Evolutionary conservation across 2,797 vertebrate genomes (phyloP), one percentile per base, ranked within the genome.

Genomic region (Coregonus sp.): DNA sequence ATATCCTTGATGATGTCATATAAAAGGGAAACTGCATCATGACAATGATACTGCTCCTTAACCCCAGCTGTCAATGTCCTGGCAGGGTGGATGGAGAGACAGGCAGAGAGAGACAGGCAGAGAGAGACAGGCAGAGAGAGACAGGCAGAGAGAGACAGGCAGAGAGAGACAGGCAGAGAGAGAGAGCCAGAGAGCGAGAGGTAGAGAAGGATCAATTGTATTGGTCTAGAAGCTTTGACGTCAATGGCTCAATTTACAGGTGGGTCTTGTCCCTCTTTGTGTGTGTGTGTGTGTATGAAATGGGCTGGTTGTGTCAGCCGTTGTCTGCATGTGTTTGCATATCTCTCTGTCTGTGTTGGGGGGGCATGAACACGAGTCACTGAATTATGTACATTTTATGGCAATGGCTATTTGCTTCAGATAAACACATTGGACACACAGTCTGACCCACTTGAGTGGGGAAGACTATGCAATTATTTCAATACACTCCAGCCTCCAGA

Each of bases 221-320:
- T 90, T 83, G 82, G 74, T 80, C 76, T 78, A 70, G 74, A 77
- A 72, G 76, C 71, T 90, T 91, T 93, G 91, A 93, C 90, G 90
- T 92, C 91, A 93, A 75, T 52, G 75, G 54, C 78, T 76, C 75
- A 80, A 78, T 78, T 82, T 86, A 82, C 80, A 72, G 82, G 84
- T 91, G 86, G 81, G 85, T 82, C 82, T n/a, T 81, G 82, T 81
- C 73, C 76, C 69, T 84, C 78, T 74, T 66, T 80, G 75, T 78
- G 81, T 80, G 76, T 84, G 81, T 25, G 25, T 80, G 75, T 78
- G 81, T 69, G 78, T 82, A 79, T 80, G 59, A 29, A 12, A 20
- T 63, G 25, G 59, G 56, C 11, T 63, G 9, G 59, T 63, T 63
- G 25, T 63, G 20, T 29, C 25, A 25, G 16, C 59, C 20, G 1